phyloP scores from a whole-genome alignment of 2,888 invertebrate species.

The Ornithoptera priamus region DNA sequence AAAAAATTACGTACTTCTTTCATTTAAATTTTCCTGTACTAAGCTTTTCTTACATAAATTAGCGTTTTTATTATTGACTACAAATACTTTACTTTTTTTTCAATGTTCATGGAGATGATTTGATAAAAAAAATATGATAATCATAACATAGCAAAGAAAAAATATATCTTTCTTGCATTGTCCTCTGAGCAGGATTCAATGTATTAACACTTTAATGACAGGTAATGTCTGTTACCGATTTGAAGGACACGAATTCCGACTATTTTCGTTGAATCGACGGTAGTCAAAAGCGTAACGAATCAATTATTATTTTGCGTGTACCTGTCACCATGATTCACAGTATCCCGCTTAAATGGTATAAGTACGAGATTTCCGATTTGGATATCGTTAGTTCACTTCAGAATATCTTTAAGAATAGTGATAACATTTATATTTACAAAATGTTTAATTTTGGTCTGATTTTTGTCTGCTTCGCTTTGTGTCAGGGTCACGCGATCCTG shows the following conservation, averaged over 20 bases:
- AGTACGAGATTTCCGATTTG: conserved; percentile 45
- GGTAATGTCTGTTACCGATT: conserved; percentile 23
- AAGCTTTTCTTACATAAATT: no score
- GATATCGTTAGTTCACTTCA: conserved; percentile 29
- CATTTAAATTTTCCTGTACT: no score
- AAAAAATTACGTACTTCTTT: no score
- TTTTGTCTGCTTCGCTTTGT: conserved; percentile 48
- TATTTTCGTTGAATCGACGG: conserved; percentile 50
- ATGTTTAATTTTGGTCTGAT: conserved; percentile 55
- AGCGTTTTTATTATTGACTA: no score
- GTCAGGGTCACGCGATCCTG: conserved; percentile 53
- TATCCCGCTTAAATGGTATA: conserved; percentile 50
- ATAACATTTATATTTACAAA: conserved; percentile 34
- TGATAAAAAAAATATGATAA: no score
- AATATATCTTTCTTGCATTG: neutral
- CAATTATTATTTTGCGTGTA: conserved; percentile 50
- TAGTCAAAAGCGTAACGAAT: conserved; percentile 59
- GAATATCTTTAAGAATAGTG: neutral
- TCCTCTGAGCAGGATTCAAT: neutral
- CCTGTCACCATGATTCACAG: conserved; percentile 61
- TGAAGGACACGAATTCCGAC: conserved; percentile 47
- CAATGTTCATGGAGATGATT: no score
- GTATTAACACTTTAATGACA: conserved; percentile 9
- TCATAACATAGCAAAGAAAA: neutral
- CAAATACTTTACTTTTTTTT: no score